Evolutionary conservation across 1,140 invertebrate species (phyloP).

Genomic region (Apis laboriosa): DNA sequence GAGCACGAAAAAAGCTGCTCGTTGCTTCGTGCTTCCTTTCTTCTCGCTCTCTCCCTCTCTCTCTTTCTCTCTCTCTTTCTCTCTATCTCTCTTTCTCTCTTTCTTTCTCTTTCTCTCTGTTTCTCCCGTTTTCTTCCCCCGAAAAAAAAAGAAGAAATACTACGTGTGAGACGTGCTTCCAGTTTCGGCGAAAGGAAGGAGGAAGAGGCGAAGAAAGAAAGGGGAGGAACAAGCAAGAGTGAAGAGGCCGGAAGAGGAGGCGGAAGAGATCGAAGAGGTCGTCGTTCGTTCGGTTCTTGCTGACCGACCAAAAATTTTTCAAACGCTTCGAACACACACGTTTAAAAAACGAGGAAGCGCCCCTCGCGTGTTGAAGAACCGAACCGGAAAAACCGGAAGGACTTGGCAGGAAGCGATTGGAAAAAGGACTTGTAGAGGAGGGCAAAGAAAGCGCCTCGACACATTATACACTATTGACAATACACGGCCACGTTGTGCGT

Average conservation of each 20-base stretch:
- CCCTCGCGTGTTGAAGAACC: background rate
- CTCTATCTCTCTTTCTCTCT: too few species aligned
- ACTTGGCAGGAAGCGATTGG: background rate
- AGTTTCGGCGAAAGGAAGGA: background rate
- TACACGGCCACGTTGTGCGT: constrained; percentile 49
- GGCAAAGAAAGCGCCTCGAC: constrained; percentile 4
- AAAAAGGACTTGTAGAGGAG: background rate
- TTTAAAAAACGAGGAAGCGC: background rate
- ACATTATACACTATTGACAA: constrained; percentile 36
- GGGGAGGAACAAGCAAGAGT: background rate
- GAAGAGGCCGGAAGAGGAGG: constrained; percentile 2
- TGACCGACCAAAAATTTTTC: background rate
- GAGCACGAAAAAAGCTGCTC: constrained; percentile 27
- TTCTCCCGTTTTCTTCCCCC: constrained; percentile 6
- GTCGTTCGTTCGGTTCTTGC: constrained; percentile 30
- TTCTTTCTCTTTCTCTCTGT: too few species aligned
- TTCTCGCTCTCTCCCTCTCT: constrained; percentile 8
- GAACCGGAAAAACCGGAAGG: background rate
- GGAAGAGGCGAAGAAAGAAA: background rate
- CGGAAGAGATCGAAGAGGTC: background rate
- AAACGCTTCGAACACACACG: background rate
- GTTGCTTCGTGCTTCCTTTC: constrained; percentile 14
- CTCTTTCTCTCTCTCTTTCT: background rate
- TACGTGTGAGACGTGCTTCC: constrained; percentile 26
- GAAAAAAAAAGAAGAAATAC: background rate